Percentiles rank a stretch among this genome's conserved stretches.
These are phyloP conservation scores for Anaspis maculata DNA, from an alignment of 2,888 invertebrate species.

Conservation along the genomic window DNA sequence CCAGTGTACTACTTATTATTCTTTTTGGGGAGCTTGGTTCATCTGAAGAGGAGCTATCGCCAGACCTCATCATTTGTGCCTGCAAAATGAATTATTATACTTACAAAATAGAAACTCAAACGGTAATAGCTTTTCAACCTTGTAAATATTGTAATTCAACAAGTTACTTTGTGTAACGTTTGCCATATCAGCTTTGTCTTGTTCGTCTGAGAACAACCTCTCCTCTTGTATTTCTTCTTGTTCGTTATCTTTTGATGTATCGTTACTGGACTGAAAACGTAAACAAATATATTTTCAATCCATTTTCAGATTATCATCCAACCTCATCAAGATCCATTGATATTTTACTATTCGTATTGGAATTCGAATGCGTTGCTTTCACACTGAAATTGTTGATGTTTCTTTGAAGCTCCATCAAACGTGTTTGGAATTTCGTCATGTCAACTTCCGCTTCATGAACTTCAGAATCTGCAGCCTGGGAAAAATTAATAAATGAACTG, in stretches of 20 bases:
- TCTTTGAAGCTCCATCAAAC: conserved; percentile 7
- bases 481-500: not conserved
- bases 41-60: conserved; percentile 9
- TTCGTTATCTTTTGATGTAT: conserved; percentile 6
- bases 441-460: conserved; percentile 2
- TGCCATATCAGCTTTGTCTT: conserved; percentile 5
- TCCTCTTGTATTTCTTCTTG: not conserved
- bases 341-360: conserved; percentile 10
- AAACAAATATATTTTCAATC: not conserved
- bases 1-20: conserved; percentile 10
- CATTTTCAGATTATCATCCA: not conserved
- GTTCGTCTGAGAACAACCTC: not conserved
- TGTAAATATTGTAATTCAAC: conserved; percentile 6
- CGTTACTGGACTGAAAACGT: conserved; percentile 4
- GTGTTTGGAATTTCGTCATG: conserved; percentile 7
- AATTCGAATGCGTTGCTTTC: not conserved
- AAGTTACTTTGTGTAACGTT: no score
- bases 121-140: conserved; percentile 1
- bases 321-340: conserved; percentile 9
- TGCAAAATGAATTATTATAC: no score
- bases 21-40: conserved; percentile 7
- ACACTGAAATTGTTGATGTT: conserved; percentile 3
- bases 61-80: conserved; percentile 6
- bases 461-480: not conserved
- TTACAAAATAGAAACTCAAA: no score